Percentiles rank a stretch among this genome's conserved stretches.
These are phyloP conservation scores for Austrolebias charrua DNA, from an alignment of 2,797 vertebrate species.

Conservation along the genomic window DNA sequence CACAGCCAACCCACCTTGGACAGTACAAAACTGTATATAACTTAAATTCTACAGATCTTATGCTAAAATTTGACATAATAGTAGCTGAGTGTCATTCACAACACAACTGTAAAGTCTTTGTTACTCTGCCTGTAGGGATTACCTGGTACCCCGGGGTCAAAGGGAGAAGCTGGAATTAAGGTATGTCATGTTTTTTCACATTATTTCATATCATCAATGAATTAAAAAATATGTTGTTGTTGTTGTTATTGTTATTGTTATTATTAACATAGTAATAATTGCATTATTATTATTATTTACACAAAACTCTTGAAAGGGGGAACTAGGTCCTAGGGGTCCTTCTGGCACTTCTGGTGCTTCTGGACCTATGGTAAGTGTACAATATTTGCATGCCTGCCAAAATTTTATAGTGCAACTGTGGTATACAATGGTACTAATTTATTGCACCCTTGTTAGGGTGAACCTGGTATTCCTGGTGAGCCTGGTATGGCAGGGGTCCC, in stretches of 20 bases:
- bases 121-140: constrained; percentile 86
- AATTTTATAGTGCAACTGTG: not conserved
- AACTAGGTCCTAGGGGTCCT: constrained; percentile 84
- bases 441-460: constrained; percentile 79
- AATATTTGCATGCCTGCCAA: not conserved
- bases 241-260: not conserved
- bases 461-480: constrained; percentile 90
- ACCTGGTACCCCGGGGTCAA: constrained; percentile 89
- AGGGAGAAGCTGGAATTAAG: constrained; percentile 88
- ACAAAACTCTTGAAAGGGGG: constrained; percentile 78
- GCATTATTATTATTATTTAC: not conserved
- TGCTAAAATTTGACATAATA: too few relatives aligned
- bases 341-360: constrained; percentile 82
- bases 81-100: too few relatives aligned
- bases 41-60: too few relatives aligned
- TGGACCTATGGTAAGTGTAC: constrained; percentile 83
- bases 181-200: constrained; percentile 64
- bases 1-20: too few relatives aligned
- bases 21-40: too few relatives aligned
- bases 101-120: constrained; percentile 14
- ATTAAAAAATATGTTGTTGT: not conserved
- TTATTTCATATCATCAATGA: not conserved
- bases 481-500: constrained; percentile 88
- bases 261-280: too few relatives aligned
- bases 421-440: not conserved